Evolutionary conservation across 2,888 invertebrate species (phyloP).

Genomic region (Apocheima hispidaria): DNA sequence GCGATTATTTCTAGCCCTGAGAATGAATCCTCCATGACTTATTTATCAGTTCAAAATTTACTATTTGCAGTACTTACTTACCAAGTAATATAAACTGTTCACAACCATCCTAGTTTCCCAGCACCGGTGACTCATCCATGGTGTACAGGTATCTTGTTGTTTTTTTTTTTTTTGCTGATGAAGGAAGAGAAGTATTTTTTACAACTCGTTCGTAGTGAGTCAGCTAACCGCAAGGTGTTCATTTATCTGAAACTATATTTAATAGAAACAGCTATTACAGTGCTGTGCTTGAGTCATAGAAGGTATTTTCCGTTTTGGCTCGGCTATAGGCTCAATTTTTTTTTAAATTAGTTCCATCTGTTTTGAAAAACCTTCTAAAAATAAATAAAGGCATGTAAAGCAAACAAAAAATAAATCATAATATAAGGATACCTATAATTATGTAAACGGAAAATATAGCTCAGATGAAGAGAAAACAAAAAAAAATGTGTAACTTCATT

Average conservation of each 20-base stretch:
- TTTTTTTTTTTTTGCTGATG: conserved; percentile 40
- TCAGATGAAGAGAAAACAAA: too few species aligned
- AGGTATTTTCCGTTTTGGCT: background rate
- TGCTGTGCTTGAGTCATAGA: conserved; percentile 10
- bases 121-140: conserved; percentile 52
- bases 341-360: too few species aligned
- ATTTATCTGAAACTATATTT: conserved; percentile 33
- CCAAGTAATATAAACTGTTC: conserved; percentile 39
- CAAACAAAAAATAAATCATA: too few species aligned
- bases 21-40: too few species aligned
- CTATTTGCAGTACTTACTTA: background rate
- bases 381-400: too few species aligned
- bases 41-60: background rate
- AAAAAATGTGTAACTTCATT: too few species aligned
- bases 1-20: too few species aligned
- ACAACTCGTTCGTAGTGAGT: conserved; percentile 36
- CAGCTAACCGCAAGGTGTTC: conserved; percentile 35
- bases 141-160: conserved; percentile 46
- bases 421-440: too few species aligned
- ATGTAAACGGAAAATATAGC: too few species aligned
- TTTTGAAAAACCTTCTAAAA: too few species aligned
- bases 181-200: conserved; percentile 39
- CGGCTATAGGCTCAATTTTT: background rate
- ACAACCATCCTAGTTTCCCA: conserved; percentile 30
- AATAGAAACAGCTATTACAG: conserved; percentile 18